phyloP scores from a whole-genome alignment of 30 jellyfish, hydroid and myxozoan genomes.

The Cassiopea andromeda region DNA sequence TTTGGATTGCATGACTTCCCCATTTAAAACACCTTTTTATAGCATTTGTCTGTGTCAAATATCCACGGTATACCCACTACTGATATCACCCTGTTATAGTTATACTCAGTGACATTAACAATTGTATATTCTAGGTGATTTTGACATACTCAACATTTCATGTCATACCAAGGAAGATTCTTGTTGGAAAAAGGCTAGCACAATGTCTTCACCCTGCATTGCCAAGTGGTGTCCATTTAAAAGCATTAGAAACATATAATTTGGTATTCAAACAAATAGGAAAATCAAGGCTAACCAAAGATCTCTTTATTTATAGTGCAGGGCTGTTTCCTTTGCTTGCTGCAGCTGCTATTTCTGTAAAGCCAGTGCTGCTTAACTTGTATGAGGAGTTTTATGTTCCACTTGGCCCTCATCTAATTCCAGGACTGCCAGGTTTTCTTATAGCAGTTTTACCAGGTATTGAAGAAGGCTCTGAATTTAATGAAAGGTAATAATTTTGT shows the following conservation, averaged over 20 bases:
- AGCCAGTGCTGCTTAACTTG: conserved; percentile 80
- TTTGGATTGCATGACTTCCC: too few relatives aligned
- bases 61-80: neutral
- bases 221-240: conserved; percentile 98
- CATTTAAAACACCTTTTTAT: too few relatives aligned
- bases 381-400: conserved; percentile 88
- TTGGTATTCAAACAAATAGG: conserved; percentile 90
- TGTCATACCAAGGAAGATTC: conserved; percentile 85
- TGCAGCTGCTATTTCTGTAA: conserved; percentile 92
- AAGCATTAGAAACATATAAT: conserved; percentile 85
- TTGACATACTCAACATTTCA: conserved; percentile 72
- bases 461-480: conserved; percentile 92
- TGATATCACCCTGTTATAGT: neutral
- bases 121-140: conserved; percentile 60
- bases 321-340: conserved; percentile 90
- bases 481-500: conserved; percentile 73
- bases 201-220: conserved; percentile 98
- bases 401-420: conserved; percentile 70
- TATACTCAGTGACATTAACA: neutral
- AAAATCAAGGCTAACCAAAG: conserved; percentile 75
- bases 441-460: conserved; percentile 94
- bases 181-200: conserved; percentile 95
- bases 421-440: conserved; percentile 89
- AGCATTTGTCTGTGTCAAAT: too few relatives aligned
- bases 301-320: conserved; percentile 81